Percentiles rank a stretch among this genome's conserved stretches.
These are phyloP conservation scores for Cryptus viduatorius DNA, from an alignment of 2,888 invertebrate species.

Conservation along the genomic window DNA sequence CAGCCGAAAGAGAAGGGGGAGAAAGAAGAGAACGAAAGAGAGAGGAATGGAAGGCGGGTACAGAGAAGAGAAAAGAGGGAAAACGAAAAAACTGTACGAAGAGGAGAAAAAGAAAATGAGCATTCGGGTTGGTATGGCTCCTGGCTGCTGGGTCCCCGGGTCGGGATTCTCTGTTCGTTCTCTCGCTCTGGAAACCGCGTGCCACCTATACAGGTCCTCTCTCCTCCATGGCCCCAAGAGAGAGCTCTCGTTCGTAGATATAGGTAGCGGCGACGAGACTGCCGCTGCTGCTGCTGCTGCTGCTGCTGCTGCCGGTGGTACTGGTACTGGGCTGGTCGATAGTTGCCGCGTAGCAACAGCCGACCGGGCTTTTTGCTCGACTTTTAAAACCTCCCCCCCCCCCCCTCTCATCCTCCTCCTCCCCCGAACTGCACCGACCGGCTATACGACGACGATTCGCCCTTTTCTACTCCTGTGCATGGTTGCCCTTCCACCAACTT, in stretches of 20 bases:
- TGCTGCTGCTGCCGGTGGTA: constrained; percentile 50
- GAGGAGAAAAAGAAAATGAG: constrained; percentile 55
- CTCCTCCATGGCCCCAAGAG: constrained; percentile 71
- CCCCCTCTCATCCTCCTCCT: constrained; percentile 43
- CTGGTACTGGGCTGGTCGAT: constrained; percentile 76
- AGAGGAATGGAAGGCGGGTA: constrained; percentile 42
- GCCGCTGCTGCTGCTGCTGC: constrained; percentile 53
- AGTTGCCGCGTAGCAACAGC: constrained; percentile 81
- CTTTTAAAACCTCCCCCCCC: constrained; percentile 74
- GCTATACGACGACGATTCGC: constrained; percentile 49
- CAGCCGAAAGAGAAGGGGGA: constrained; percentile 15
- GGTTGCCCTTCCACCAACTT: constrained; percentile 17
- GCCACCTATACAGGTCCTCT: constrained; percentile 66
- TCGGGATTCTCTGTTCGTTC: constrained; percentile 25
- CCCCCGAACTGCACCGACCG: constrained; percentile 67
- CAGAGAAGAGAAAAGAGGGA: constrained; percentile 35
- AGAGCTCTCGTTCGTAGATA: constrained; percentile 54
- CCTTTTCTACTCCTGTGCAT: constrained; percentile 42
- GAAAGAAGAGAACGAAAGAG: constrained; percentile 53
- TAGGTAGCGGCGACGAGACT: constrained; percentile 62
- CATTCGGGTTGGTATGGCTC: constrained; percentile 42
- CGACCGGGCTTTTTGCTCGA: constrained; percentile 77
- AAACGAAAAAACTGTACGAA: constrained; percentile 35
- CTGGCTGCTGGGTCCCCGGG: constrained; percentile 20
- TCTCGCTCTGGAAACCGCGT: constrained; percentile 54